A percentile compares a stretch with the other conserved stretches of the same genome.
These are phyloP conservation scores for Potorous gilbertii DNA, from an alignment of 2,797 vertebrate species.

Conservation along the genomic window DNA sequence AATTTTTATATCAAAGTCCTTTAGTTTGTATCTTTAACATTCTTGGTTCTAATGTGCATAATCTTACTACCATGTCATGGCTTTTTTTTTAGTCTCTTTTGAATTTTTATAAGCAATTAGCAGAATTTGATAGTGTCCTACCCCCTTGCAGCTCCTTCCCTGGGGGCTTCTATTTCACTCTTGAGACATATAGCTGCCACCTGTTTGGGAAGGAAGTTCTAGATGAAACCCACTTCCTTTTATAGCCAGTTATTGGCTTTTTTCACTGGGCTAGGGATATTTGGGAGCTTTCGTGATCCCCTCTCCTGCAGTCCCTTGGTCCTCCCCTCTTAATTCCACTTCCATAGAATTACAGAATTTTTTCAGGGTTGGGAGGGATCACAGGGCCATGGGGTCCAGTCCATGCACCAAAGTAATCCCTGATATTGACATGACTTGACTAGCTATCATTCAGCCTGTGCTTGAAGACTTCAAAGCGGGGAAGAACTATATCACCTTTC, in stretches of 20 bases:
- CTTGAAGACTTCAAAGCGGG: no score
- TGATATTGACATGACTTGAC: not conserved
- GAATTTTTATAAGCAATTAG: constrained; percentile 40
- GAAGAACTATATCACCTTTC: not conserved
- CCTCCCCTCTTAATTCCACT: not conserved
- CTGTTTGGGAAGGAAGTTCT: constrained; percentile 21
- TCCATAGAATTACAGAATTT: not conserved
- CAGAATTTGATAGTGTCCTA: constrained; percentile 44
- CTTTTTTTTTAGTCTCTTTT: not conserved
- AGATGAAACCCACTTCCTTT: not conserved
- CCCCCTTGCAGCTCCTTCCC: not conserved
- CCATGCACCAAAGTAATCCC: not conserved
- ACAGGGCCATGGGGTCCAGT: not conserved
- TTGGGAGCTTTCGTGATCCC: not conserved
- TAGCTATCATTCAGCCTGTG: no score
- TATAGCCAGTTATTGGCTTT: constrained; percentile 18
- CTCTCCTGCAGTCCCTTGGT: not conserved
- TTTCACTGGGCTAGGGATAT: not conserved
- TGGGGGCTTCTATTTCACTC: not conserved
- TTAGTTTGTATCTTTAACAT: not conserved
- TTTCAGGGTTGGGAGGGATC: not conserved
- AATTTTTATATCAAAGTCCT: not conserved
- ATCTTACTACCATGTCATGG: constrained; percentile 35
- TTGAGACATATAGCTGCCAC: constrained; percentile 15
- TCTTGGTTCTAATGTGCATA: not conserved